Evolutionary conservation across 1,140 invertebrate species (phyloP).

Genomic region (Brachionus calyciflorus): DNA sequence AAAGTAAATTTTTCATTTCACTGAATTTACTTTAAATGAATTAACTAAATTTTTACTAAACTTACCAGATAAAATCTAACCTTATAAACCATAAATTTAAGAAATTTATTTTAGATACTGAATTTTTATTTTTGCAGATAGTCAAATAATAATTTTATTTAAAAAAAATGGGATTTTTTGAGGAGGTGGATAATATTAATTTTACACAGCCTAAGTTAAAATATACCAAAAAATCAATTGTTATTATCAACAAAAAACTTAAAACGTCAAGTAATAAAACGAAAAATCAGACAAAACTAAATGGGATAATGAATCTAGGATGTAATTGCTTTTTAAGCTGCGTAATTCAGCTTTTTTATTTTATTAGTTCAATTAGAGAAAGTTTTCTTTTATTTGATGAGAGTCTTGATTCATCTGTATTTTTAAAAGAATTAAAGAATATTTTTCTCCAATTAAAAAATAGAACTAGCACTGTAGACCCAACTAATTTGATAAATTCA

Average conservation of each 20-base stretch:
- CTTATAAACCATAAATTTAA: too few species aligned
- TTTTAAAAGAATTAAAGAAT: neutral
- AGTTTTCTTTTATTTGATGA: neutral
- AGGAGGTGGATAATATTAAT: neutral
- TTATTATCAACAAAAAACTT: neutral
- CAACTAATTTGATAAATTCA: neutral
- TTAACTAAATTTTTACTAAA: too few species aligned
- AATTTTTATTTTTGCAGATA: too few species aligned
- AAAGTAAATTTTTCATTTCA: too few species aligned
- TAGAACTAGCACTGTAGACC: neutral
- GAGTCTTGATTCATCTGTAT: neutral
- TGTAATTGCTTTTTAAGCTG: neutral
- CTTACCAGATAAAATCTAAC: too few species aligned
- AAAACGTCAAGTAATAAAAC: neutral
- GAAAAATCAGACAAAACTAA: neutral
- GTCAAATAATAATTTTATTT: too few species aligned
- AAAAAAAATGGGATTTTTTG: constrained; percentile 21
- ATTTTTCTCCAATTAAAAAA: neutral
- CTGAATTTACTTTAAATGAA: too few species aligned
- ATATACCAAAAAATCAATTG: too few species aligned
- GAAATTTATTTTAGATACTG: too few species aligned
- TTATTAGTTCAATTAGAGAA: neutral
- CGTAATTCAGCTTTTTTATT: neutral
- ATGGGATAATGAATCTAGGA: neutral
- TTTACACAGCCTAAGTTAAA: too few species aligned